Evolutionary conservation across 2,888 invertebrate species (phyloP), one percentile per base, ranked within the genome.

Genomic region (Allygus modestus): DNA sequence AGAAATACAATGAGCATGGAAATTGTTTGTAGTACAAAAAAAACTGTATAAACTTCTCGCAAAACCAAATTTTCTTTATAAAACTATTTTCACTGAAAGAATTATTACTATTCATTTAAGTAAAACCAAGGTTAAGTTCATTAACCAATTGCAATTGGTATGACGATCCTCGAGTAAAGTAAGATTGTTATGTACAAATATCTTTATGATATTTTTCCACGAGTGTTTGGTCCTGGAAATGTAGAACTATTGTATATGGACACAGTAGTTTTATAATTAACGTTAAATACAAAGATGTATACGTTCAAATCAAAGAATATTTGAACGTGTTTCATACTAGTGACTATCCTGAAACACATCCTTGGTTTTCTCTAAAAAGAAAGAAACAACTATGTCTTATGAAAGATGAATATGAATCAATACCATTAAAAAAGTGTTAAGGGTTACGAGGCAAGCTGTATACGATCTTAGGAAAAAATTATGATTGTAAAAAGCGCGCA

Each of bases 121-220:
- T 15, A 82, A 85, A 51, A 75, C 73, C 15, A 85, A 41, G n/a
- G n/a, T 85, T 1, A 15, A 54, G 1, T 82, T 84, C 9, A 33
- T 54, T 75, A 82, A 33, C 82, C 84, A 1, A 85, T 85, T n/a
- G 77, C 58, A 43, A 54, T 77, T 12, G 85, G 85, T 0, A 26
- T 84, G 26, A 69, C 51, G 17, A 33, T 85, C 15, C 41, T 85
- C 12, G 85, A 85, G 1, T n/a, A 77, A 17, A 11, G 28, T 43
- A 81, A 81, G 31, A 61, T 9, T 9, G 1, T 73, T 7, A 73
- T 73, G 73, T 73, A 73, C 41, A 12, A 73, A 1, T 73, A 23
- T 43, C 20, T 28, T n/a, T 41, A 73, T 20, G 17, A 37, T 9
- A n/a, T 33, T 37, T 37, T 69, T 26, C 31, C 31, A 69, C 9